Conservation (phyloP, 2,888 invertebrate genomes). For the Choreutis nemorana region DNA sequence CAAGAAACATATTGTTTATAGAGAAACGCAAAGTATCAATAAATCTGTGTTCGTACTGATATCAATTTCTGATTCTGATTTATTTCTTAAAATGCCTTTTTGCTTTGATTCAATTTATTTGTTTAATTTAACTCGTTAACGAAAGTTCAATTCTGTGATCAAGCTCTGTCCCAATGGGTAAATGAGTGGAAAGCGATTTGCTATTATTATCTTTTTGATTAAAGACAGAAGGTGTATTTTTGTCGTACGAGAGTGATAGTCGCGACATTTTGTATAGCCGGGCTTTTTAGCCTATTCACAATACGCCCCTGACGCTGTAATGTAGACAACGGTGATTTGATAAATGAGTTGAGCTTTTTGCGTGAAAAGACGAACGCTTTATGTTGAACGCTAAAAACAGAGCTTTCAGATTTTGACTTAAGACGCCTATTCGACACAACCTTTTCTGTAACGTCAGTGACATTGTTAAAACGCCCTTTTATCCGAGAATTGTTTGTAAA, state of each 20-base stretch:
- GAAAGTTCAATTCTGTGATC: slow-evolving; percentile 37
- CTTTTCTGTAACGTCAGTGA: slow-evolving; percentile 26
- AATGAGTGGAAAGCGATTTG: not conserved
- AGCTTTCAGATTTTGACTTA: slow-evolving; percentile 15
- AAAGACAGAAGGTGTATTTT: slow-evolving; percentile 27
- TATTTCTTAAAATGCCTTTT: slow-evolving; percentile 19
- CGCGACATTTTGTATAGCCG: slow-evolving; percentile 33
- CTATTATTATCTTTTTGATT: not conserved
- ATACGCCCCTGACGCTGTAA: slow-evolving; percentile 39
- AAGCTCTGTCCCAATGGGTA: slow-evolving; percentile 11
- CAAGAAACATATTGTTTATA: too few relatives aligned
- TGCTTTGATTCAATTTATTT: slow-evolving; percentile 45
- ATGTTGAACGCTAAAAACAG: slow-evolving; percentile 28
- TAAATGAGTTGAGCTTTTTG: slow-evolving; percentile 49
- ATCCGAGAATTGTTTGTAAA: too few relatives aligned
- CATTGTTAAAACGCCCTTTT: too few relatives aligned
- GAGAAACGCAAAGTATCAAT: too few relatives aligned
- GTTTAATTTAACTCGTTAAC: slow-evolving; percentile 46
- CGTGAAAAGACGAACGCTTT: slow-evolving; percentile 39
- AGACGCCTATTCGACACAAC: slow-evolving; percentile 30
- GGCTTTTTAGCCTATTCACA: slow-evolving; percentile 50
- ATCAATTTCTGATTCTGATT: too few relatives aligned
- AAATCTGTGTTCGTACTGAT: too few relatives aligned
- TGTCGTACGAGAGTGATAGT: slow-evolving; percentile 18
- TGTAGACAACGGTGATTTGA: slow-evolving; percentile 56